phyloP scores from a whole-genome alignment of 2,113 vertebrate species.

The Rhipidura dahli region DNA sequence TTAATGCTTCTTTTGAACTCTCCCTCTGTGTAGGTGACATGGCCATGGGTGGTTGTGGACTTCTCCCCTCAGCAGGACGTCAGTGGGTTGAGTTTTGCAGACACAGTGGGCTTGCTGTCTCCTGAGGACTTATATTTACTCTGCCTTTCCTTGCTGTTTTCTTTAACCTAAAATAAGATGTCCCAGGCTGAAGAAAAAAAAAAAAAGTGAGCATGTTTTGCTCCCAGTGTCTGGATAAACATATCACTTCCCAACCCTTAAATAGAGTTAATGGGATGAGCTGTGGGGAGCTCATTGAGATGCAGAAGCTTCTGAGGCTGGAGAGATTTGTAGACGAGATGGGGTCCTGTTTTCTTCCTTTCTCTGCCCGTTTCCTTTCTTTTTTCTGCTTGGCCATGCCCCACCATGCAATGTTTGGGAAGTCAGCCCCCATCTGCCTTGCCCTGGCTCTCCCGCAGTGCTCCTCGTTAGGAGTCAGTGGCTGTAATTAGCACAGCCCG shows the following conservation, averaged over 20 bases:
- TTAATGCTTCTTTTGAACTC: neutral
- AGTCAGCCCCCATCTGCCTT: neutral
- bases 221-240: conserved; percentile 31
- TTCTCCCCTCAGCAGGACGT: neutral
- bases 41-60: neutral
- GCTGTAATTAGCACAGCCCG: neutral
- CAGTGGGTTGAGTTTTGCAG: neutral
- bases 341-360: neutral
- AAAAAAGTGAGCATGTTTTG: neutral
- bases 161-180: conserved; percentile 33
- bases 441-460: neutral
- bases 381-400: neutral
- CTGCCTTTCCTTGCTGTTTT: conserved; percentile 16
- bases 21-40: neutral
- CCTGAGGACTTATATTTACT: conserved; percentile 30
- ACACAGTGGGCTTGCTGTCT: neutral
- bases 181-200: neutral
- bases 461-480: neutral
- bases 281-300: neutral
- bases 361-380: neutral
- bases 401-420: neutral
- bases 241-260: neutral
- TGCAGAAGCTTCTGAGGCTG: neutral
- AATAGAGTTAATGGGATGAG: conserved; percentile 4
- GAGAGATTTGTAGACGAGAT: neutral